Percentiles rank a stretch among this genome's conserved stretches.
phyloP scores from a whole-genome alignment of 2,888 invertebrate species.

The Coremacera marginata region DNA sequence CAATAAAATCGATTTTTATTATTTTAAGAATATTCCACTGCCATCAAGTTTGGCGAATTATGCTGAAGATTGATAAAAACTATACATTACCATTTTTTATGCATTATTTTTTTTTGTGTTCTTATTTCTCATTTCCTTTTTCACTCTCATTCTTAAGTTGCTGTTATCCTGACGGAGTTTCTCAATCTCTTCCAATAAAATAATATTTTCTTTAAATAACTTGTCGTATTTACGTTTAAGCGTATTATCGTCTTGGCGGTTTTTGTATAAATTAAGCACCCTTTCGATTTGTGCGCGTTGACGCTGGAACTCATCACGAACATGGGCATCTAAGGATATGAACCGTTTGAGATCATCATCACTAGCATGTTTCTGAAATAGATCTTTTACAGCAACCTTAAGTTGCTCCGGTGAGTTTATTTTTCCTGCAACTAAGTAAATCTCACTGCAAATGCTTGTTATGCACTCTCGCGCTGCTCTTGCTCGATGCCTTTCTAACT shows the following conservation, averaged over 20 bases:
- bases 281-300: conserved; percentile 85
- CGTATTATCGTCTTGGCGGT: conserved; percentile 53
- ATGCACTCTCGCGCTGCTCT: conserved; percentile 75
- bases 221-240: conserved; percentile 67
- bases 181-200: conserved; percentile 83
- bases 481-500: conserved; percentile 75
- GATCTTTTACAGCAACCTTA: conserved; percentile 59
- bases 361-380: conserved; percentile 75
- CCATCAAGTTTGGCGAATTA: no score
- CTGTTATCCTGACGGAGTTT: conserved; percentile 72
- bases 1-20: no score
- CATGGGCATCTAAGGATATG: conserved; percentile 78
- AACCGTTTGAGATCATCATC: conserved; percentile 78
- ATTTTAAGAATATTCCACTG: no score
- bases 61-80: no score
- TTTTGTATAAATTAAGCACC: conserved; percentile 55
- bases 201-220: conserved; percentile 83
- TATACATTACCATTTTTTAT: no score
- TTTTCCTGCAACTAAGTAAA: conserved; percentile 82
- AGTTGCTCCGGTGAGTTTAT: conserved; percentile 77
- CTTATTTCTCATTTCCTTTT: conserved; percentile 31
- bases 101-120: not conserved
- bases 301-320: conserved; percentile 80
- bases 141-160: conserved; percentile 49
- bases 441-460: conserved; percentile 83